Evolutionary conservation across 2,888 invertebrate genomes (phyloP), one percentile per base, ranked within the genome.

Genomic region (Ophraella communa): DNA sequence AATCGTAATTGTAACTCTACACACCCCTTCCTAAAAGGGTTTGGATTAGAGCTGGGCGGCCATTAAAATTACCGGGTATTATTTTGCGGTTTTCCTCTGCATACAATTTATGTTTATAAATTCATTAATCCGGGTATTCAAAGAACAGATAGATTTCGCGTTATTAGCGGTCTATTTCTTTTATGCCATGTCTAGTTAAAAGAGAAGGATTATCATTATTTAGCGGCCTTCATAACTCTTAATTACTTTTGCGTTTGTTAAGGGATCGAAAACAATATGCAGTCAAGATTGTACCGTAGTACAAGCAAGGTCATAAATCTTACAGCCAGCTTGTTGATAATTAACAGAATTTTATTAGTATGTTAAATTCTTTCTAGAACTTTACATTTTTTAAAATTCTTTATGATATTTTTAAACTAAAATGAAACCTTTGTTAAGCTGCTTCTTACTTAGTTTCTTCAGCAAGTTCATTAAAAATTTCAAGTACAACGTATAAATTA

Each of bases 31-130:
- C 59, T 53, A 45, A 69, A 66, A 66, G 73, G 69, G 71, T 69
- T 69, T 54, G 64, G 65, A 72, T 58, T 67, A 60, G 64, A 71
- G 70, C 24, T 49, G 4, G 61, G 72, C 67, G 67, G 64, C 71
- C 70, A 74, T 74, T 74, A 74, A 65, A 70, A 74, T 74, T 74
- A 74, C 65, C 68, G 64, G 62, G 63, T 66, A 74, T 74, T 74
- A 73, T 74, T 69, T 63, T 64, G 65, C 59, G 64, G 66, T 65
- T 65, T 60, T 64, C 39, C 66, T 60, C 59, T 49, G 59, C 62
- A 35, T 60, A 51, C 56, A 64, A 61, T 69, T 58, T 64, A 59
- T 68, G 61, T 68, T 68, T 68, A 68, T 61, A 66, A 66, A 68
- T 66, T 59, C 66, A 68, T 68, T 68, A 64, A 66, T 65, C 65